Evolutionary conservation across 1,140 invertebrate species (phyloP), one percentile per base, ranked within the genome.

Genomic region (Leucophenga varia): DNA sequence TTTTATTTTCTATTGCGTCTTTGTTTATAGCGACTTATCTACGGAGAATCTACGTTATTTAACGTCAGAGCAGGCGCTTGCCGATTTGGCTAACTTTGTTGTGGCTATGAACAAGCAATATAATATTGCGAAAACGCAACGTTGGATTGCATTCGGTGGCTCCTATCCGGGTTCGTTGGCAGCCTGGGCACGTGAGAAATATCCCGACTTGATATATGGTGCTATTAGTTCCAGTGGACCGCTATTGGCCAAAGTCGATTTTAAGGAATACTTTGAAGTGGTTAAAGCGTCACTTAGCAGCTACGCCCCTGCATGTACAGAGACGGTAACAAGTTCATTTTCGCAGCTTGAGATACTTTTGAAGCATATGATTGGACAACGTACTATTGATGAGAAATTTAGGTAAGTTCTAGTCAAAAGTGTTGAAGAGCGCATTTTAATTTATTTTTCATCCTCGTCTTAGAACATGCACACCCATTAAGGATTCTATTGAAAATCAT

Each of bases 121-220:
- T 47, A 81, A 85, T 20, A 75, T 93, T 30, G 74, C 77, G 0
- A 61, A 68, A 9, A 67, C 79, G 16, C 82, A 82, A n/a, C 93
- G 91, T 78, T 95, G 92, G 89, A 86, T 97, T 48, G 85, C 85
- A 2, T 95, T 97, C 76, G 94, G 95, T 20, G 93, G 94, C 2
- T 95, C 91, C 1, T 97, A 97, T 76, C 87, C 93, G 3, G 94
- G 93, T 36, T 89, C 88, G 2, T 75, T 97, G 32, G 89, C 92
- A 12, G 93, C 93, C 6, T 97, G 93, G 93, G 79, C 90, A 40
- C 78, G 94, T 41, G 70, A 85, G 7, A 96, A 95, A 75, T 97
- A 95, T 77, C 92, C 94, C 3, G 86, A 96, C 78, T 77, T 96
- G 4, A 84, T 95, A 1, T 78, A 90, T 73, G 89, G 85, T 3